Evolutionary conservation across 2,113 vertebrate species (phyloP).

Genomic region (Brachyhypopomus gauderio): DNA sequence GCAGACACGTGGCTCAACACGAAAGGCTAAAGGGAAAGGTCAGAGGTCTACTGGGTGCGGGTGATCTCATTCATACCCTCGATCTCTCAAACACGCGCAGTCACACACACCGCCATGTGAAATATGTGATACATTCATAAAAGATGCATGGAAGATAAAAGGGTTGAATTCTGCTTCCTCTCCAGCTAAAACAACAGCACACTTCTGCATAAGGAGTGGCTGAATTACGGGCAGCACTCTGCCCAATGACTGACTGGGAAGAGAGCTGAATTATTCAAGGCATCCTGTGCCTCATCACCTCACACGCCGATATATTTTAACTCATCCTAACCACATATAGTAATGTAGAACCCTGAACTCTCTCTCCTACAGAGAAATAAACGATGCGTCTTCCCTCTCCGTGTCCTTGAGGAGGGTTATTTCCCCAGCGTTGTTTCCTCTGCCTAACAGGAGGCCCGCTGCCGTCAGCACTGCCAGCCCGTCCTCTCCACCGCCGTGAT

Average conservation of each 20-base stretch:
- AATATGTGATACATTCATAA: slow-evolving; percentile 33
- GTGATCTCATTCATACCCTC: not conserved
- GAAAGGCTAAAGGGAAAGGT: too few relatives aligned
- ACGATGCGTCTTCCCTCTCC: too few relatives aligned
- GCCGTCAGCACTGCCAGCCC: not conserved
- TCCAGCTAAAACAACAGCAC: slow-evolving; percentile 45
- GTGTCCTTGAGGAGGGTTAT: not conserved
- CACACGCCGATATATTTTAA: not conserved
- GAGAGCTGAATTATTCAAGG: slow-evolving; percentile 50
- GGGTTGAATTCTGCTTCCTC: slow-evolving; percentile 24
- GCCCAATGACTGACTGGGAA: slow-evolving; percentile 20
- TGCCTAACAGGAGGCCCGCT: too few relatives aligned
- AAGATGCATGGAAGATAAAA: slow-evolving; percentile 49
- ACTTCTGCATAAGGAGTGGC: slow-evolving; percentile 37
- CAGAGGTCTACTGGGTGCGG: not conserved
- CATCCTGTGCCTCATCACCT: slow-evolving; percentile 32
- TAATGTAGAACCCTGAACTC: not conserved
- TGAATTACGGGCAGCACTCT: slow-evolving; percentile 27
- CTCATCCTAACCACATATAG: not conserved
- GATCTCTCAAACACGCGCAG: not conserved
- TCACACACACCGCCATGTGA: slow-evolving; percentile 18
- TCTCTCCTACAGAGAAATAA: not conserved
- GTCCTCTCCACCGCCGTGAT: not conserved
- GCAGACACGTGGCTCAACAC: not conserved
- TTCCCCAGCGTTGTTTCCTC: too few relatives aligned